Conservation (phyloP, 1,140 invertebrate genomes). For the Drosophila oshimai region DNA sequence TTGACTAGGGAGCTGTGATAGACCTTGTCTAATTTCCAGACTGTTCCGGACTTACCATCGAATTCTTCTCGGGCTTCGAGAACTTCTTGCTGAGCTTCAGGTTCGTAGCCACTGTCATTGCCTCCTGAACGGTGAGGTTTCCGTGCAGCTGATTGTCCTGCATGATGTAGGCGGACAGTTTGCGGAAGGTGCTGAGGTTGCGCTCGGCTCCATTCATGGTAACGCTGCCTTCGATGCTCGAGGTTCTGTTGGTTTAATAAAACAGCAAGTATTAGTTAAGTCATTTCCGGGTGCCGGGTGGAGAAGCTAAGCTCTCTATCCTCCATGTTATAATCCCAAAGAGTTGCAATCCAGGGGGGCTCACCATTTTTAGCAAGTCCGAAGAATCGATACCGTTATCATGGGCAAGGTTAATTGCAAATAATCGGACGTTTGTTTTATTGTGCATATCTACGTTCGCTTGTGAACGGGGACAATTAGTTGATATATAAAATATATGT, state of each 20-base stretch:
- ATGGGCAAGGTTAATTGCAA: conserved; percentile 1
- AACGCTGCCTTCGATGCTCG: conserved; percentile 90
- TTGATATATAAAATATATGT: conserved; percentile 8
- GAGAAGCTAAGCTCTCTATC: no score
- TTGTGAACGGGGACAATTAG: conserved; percentile 1
- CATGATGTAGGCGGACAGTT: conserved; percentile 98
- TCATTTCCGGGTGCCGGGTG: neutral
- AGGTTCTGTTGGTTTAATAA: conserved; percentile 84
- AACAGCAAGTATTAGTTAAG: neutral
- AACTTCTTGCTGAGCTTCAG: conserved; percentile 92
- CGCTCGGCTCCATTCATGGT: conserved; percentile 94
- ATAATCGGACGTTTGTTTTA: conserved; percentile 14
- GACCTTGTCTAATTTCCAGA: conserved; percentile 10
- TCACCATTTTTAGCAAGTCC: neutral
- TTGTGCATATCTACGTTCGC: conserved; percentile 7
- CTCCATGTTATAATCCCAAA: no score
- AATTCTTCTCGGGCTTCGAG: conserved; percentile 88
- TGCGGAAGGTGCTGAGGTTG: conserved; percentile 94
- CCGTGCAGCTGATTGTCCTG: conserved; percentile 98
- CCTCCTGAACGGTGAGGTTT: conserved; percentile 96
- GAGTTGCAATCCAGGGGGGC: no score
- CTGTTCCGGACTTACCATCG: conserved; percentile 88
- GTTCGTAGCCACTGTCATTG: conserved; percentile 95
- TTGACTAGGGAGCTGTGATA: conserved; percentile 2
- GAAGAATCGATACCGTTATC: neutral